Evolutionary conservation across 2,888 invertebrate genomes (phyloP), one percentile per base, ranked within the genome.

Genomic region (Dusona sp.): DNA sequence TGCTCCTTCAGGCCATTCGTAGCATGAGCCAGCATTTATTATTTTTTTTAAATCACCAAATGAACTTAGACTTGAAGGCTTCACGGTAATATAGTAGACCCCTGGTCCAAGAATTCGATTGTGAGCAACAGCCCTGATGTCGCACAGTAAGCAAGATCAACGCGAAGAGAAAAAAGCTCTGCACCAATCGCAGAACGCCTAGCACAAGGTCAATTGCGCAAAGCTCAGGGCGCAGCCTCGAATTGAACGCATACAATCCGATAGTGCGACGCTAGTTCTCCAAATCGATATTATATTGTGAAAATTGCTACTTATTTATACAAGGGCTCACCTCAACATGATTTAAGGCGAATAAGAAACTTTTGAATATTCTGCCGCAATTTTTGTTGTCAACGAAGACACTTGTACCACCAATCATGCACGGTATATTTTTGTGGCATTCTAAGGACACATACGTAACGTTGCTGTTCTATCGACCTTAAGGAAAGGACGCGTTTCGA

Each of bases 1-100:
- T 87, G 85, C 77, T 83, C 79, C 45, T 79, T 72, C 70, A 74
- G 64, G 84, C n/a, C 45, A 70, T 19, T 29, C 54, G 85, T 90
- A 90, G 89, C 22, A 25, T 29, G 25, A 70, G 45, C 29, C 29
- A 70, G 13, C 19, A 19, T 29, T 19, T 38, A 38, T 65, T 22
- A 16, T 22, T 42, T 68, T 68, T 68, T 48, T 25, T 2, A 1
- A 25, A 45, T 45, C 45, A 25, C 25, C 19, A n/a, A 25, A 25
- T 45, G 19, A 67, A 67, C 42, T 67, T 13, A 3, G 2, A 19
- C 67, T 42, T 42, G 8, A 16, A 45, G 45, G 16, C 42, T 68
- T 25, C 11, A 25, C 29, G 84, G 75, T 83, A 84, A 89, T 91
- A 90, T 6, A 57, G 25, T 25, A 13, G 25, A 25, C 25, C 4